Base-by-base conservation (phyloP, 2,113 vertebrate genomes). In the Marcusenius ussheri region DNA sequence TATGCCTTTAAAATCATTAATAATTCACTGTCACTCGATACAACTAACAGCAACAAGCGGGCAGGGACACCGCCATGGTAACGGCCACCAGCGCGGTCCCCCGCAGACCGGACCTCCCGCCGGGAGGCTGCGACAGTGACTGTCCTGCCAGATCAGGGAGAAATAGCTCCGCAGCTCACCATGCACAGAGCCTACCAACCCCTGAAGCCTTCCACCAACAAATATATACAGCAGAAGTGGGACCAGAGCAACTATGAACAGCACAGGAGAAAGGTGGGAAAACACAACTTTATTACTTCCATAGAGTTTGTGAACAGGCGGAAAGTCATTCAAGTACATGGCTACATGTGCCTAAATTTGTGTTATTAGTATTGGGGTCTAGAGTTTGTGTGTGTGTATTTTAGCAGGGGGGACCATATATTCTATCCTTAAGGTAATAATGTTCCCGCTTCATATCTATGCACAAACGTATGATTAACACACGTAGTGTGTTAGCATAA, bases 111-210 rank as follows among this genome's bases (percentile, higher is more conserved):
- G 42, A 83, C 89, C 91, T 77, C 91, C 89, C 58, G 85, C 85
- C 8, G 15, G 15, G 56, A 7, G 46, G 45, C 5, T 24, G 53
- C 13, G 27, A 50, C 8, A 17, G 13, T 1, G 10, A 21, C 53
- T 58, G 21, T 80, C 27, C 56, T 56, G 35, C 5, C 39, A 39
- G 70, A 35, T 31, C 80, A 89, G 46, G 53, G 39, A 89, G 53
- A 17, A 51, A 42, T 53, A 35, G 11, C 27, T 15, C 90, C 19
- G 31, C 89, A 1, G 0, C 0, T 24, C 49, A 91, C 47, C 62
- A 97, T 97, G 96, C 93, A 96, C 90, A 91, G 93, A 91, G 94
- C 94, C 0, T 96, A 95, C 90, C 96, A 96, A 90, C 95, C 96
- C 0, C 50, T 95, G 0, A 92, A 95, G 24, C 95, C 96, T 0